Evolutionary conservation across 2,113 vertebrate species (phyloP).

Genomic region (Rhombomys opimus): DNA sequence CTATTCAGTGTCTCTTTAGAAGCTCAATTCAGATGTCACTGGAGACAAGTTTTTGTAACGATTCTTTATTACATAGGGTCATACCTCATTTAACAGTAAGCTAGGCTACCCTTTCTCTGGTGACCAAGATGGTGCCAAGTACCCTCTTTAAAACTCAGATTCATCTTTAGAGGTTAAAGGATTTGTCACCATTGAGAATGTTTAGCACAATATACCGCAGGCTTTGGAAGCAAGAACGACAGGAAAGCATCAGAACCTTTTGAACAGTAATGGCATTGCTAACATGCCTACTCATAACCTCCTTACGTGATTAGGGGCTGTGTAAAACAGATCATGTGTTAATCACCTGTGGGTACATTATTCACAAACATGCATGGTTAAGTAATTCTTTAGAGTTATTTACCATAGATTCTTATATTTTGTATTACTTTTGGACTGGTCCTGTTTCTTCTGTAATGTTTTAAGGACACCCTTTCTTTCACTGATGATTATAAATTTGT

Average conservation of each 20-base stretch:
- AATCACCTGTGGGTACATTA: background rate
- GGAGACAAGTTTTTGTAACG: background rate
- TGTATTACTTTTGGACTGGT: background rate
- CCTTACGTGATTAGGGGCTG: background rate
- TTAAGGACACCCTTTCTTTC: slow-evolving; percentile 5
- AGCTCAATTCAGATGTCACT: slow-evolving; percentile 50
- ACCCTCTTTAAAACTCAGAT: slow-evolving; percentile 37
- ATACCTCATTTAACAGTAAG: background rate
- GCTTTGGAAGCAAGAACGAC: slow-evolving; percentile 6
- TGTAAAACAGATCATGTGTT: background rate
- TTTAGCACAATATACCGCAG: background rate
- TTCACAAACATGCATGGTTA: background rate
- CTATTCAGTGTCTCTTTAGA: background rate
- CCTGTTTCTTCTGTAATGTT: slow-evolving; percentile 9
- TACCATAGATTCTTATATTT: background rate
- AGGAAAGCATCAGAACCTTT: background rate
- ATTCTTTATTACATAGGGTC: background rate
- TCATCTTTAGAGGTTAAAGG: slow-evolving; percentile 9
- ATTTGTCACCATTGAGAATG: background rate
- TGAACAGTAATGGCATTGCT: background rate
- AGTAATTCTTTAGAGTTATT: background rate
- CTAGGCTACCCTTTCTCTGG: background rate
- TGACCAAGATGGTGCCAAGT: background rate
- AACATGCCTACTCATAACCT: background rate
- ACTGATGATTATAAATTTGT: slow-evolving; percentile 20